These are phyloP conservation scores for Poeciliopsis gracilis DNA, from an alignment of 2,797 vertebrate species.

Conservation along the genomic window DNA sequence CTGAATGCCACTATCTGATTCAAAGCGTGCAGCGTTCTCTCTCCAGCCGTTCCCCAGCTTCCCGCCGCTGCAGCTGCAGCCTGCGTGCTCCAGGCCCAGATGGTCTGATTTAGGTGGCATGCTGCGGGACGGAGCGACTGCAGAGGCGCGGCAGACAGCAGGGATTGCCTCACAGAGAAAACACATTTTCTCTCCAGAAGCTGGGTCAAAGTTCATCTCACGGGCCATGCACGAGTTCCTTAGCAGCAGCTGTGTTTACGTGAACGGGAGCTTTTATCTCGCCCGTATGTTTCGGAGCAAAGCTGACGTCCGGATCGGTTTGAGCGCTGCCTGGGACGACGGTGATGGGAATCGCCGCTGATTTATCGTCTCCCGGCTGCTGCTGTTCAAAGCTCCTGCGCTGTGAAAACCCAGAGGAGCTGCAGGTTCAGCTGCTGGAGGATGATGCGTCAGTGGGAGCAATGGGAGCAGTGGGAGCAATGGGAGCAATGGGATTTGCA, in stretches of 20 bases:
- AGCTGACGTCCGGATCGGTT: conserved; percentile 59
- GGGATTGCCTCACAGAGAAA: conserved; percentile 40
- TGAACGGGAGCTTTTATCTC: conserved; percentile 79
- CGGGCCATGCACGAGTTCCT: conserved; percentile 82
- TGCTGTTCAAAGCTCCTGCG: conserved; percentile 42
- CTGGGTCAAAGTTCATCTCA: conserved; percentile 76
- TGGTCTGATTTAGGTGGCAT: conserved; percentile 69
- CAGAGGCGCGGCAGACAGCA: conserved; percentile 37
- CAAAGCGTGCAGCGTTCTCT: conserved; percentile 38
- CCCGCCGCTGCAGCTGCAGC: conserved; percentile 42
- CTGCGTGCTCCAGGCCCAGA: conserved; percentile 60
- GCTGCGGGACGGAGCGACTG: conserved; percentile 49
- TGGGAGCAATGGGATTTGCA: not conserved
- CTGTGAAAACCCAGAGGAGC: not conserved
- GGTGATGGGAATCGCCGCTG: conserved; percentile 48
- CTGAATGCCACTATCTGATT: conserved; percentile 49
- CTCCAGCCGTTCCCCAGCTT: conserved; percentile 46
- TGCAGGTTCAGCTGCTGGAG: not conserved
- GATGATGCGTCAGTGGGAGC: not conserved
- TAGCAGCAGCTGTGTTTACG: conserved; percentile 89
- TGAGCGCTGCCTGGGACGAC: conserved; percentile 34
- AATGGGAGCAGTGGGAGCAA: not conserved
- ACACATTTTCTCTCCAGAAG: conserved; percentile 45
- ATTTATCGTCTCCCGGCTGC: not conserved
- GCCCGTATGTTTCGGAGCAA: conserved; percentile 72